Evolutionary conservation across 2,888 invertebrate genomes (phyloP), one percentile per base, ranked within the genome.

Genomic region (Hydrotaea diabolus): DNA sequence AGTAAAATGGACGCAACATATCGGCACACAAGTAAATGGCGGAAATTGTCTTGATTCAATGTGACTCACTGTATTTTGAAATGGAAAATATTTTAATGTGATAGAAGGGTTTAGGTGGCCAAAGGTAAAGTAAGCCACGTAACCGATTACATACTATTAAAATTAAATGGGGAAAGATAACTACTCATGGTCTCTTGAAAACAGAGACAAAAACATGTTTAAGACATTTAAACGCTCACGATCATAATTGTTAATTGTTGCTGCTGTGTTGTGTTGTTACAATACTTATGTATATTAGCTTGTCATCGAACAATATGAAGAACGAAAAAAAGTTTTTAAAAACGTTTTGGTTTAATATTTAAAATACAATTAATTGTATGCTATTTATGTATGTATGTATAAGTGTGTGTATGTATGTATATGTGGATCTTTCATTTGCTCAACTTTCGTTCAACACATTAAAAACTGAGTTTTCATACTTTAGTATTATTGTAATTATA

Each of bases 381-480:
- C 46, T 71, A 71, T 71, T 71, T 74, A 62, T 69, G 46, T 31
- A 31, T 31, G 31, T 7, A 31, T 31, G 31, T 31, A 31, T 7
- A 7, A 75, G 21, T 55, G 72, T n/a, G n/a, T 69, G 46, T 31
- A 31, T 31, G 31, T 7, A 31, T 31, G 31, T 31, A 31, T 7
- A 7, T 80, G 21, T 55, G 72, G 15, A 49, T 39, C 31, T 19
- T 77, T 77, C 15, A 59, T 23, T 59, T 59, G 59, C 21, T 73
- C 59, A 39, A 49, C 62, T 75, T n/a, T 23, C 46, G 8, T 69
- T 71, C 46, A 78, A 75, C 71, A 75, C 57, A 80, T 75, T 80
- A 75, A 77, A 77, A 84, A 84, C 62, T 39, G 39, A 23, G n/a
- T 46, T 76, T 62, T 43, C 72, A 72, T 81, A 64, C n/a, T 78